Evolutionary conservation across 2,888 invertebrate genomes (phyloP), one percentile per base, ranked within the genome.

Genomic region (Helobdella robusta): DNA sequence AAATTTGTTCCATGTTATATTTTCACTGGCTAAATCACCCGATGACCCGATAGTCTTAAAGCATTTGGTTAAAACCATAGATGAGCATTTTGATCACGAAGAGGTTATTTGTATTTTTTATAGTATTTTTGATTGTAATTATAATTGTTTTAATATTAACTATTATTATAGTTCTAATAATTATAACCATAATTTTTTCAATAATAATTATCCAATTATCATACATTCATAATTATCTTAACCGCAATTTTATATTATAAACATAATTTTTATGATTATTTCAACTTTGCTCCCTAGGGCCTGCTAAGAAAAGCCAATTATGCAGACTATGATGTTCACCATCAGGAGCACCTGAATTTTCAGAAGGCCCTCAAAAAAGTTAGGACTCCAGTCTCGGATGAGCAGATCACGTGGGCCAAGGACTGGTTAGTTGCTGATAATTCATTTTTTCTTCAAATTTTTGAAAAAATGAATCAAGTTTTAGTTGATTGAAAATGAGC

Each of bases 1-100:
- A 59, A 52, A 61, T 28, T 63, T 68, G 52, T 68, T 68, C 66
- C 44, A 66, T 44, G 66, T 52, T n/a, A 67, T 68, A 25, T 68
- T 68, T 44, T 59, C 50, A 23, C 28, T 66, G 18, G 35, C 23
- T 15, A 61, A 52, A 28, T 28, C 20, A 34, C 59, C 50, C 50
- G 36, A 25, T 15, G 62, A 65, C 50, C 28, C 54, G 23, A 58
- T 18, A 18, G 59, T 40, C 28, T 58, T 66, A 35, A 52, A 46
- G n/a, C 25, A 59, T n/a, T 64, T 68, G 52, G 32, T 40, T 34
- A 15, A 60, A 11, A 36, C 48, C 54, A 59, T 61, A 44, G 46
- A n/a, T n/a, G 36, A 61, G 30, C 68, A 68, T 48, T 68, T 68
- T 58, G 11, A 3, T 2, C 36, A 68, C 23, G 68, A 68, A 32